A percentile compares a stretch with the other conserved stretches of the same genome.
phyloP scores from a whole-genome alignment of 2,797 vertebrate species.

The Bryconaethiops microstoma region DNA sequence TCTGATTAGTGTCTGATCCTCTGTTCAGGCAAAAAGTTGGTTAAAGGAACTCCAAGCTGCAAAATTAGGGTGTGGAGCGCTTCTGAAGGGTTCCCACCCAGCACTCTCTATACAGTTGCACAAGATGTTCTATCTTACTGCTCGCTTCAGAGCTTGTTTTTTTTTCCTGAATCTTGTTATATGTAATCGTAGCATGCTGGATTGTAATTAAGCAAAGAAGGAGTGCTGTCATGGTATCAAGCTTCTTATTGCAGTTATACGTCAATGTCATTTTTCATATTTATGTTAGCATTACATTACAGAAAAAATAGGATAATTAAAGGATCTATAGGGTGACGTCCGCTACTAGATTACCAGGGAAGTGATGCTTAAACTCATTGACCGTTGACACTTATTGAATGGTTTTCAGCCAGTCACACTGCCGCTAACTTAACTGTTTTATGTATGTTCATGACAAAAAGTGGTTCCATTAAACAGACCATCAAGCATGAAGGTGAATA shows the following conservation, averaged over 20 bases:
- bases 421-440: too few relatives aligned
- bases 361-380: too few relatives aligned
- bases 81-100: not conserved
- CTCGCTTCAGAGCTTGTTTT: not conserved
- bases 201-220: not conserved
- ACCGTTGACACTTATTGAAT: not conserved
- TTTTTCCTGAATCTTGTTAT: not conserved
- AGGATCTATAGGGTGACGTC: too few relatives aligned
- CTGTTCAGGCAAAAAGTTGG: not conserved
- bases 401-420: not conserved
- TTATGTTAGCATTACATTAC: not conserved
- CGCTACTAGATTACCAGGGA: too few relatives aligned
- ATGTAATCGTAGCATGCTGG: not conserved
- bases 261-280: not conserved
- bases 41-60: constrained; percentile 27
- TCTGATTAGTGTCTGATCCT: not conserved
- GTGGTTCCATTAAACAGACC: not conserved
- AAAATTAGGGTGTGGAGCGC: constrained; percentile 27
- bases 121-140: constrained; percentile 15
- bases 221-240: not conserved
- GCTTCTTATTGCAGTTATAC: not conserved
- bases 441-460: not conserved
- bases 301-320: too few relatives aligned
- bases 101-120: constrained; percentile 10
- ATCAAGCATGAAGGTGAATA: not conserved